Conservation (phyloP, 2,797 vertebrate species). For the Etheostoma nigrum region DNA sequence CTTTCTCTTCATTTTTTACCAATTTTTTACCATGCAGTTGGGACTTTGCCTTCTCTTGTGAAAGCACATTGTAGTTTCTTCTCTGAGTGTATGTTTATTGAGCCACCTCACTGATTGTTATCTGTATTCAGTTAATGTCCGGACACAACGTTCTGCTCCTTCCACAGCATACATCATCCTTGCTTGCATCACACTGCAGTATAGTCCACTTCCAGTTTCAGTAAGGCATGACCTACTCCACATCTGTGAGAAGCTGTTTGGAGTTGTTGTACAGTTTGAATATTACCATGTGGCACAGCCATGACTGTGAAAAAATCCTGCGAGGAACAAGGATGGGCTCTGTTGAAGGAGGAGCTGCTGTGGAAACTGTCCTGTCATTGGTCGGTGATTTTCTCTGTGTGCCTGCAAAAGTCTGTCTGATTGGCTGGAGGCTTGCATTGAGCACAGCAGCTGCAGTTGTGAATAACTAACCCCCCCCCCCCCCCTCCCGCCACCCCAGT, state of each 20-base stretch:
- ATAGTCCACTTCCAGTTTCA: constrained; percentile 17
- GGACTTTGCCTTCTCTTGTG: constrained; percentile 25
- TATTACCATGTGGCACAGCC: constrained; percentile 79
- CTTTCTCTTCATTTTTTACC: background rate
- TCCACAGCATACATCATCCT: constrained; percentile 44
- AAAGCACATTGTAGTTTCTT: constrained; percentile 6
- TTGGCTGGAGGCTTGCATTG: constrained; percentile 80
- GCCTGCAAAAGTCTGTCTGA: constrained; percentile 78
- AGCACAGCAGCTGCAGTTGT: constrained; percentile 85
- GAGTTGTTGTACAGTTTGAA: constrained; percentile 68
- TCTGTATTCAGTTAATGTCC: constrained; percentile 72
- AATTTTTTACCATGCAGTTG: constrained; percentile 11
- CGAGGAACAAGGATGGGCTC: constrained; percentile 69
- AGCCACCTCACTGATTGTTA: constrained; percentile 63
- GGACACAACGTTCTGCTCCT: constrained; percentile 58
- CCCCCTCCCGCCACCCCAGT: no score
- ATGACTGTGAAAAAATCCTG: constrained; percentile 72
- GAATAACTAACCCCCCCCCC: constrained; percentile 74
- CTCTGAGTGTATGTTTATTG: constrained; percentile 41
- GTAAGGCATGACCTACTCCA: constrained; percentile 18
- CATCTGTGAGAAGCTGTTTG: constrained; percentile 38
- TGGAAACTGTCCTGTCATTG: constrained; percentile 81
- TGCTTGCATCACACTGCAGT: constrained; percentile 62
- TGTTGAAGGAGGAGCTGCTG: constrained; percentile 70
- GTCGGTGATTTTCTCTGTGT: constrained; percentile 61